A percentile compares a stretch with the other conserved stretches of the same genome.
Conservation (phyloP, 37 sponge, comb jelly and placozoan genomes). For the Crambe crambe region DNA sequence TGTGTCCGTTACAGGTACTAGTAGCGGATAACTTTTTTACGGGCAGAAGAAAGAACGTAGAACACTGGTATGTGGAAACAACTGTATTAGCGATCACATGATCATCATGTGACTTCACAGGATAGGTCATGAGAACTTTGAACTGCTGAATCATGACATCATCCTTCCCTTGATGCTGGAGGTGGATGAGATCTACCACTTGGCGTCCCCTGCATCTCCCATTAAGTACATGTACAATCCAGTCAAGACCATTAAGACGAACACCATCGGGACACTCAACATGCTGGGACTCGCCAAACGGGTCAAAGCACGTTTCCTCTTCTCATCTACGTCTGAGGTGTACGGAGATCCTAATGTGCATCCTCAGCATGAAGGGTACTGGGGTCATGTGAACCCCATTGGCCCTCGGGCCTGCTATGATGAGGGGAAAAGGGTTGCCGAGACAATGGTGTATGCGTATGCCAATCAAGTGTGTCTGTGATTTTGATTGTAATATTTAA, state of each 20-base stretch:
- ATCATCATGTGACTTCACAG: conserved; percentile 23
- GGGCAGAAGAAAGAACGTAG: conserved; percentile 84
- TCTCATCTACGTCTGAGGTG: conserved; percentile 95
- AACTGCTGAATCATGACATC: conserved; percentile 87
- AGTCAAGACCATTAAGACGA: conserved; percentile 85
- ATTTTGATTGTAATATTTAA: not conserved
- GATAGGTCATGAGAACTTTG: conserved; percentile 93
- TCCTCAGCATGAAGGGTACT: conserved; percentile 89
- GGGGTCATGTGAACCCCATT: conserved; percentile 94
- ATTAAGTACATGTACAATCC: conserved; percentile 96
- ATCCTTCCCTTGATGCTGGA: conserved; percentile 81
- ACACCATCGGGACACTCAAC: conserved; percentile 90
- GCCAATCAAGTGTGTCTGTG: conserved; percentile 55
- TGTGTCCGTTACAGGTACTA: conserved; percentile 41
- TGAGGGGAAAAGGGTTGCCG: conserved; percentile 94
- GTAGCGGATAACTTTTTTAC: conserved; percentile 95
- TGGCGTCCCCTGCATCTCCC: conserved; percentile 98
- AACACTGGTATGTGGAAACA: conserved; percentile 70
- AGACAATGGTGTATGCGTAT: conserved; percentile 93
- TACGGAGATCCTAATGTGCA: conserved; percentile 92
- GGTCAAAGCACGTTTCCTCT: conserved; percentile 73
- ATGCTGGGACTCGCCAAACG: conserved; percentile 91
- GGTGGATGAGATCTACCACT: conserved; percentile 95
- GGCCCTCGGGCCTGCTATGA: conserved; percentile 98
- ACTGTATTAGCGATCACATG: not conserved